Evolutionary conservation across 1,140 invertebrate genomes (phyloP), one percentile per base, ranked within the genome.

Genomic region (Brachionus sp.): DNA sequence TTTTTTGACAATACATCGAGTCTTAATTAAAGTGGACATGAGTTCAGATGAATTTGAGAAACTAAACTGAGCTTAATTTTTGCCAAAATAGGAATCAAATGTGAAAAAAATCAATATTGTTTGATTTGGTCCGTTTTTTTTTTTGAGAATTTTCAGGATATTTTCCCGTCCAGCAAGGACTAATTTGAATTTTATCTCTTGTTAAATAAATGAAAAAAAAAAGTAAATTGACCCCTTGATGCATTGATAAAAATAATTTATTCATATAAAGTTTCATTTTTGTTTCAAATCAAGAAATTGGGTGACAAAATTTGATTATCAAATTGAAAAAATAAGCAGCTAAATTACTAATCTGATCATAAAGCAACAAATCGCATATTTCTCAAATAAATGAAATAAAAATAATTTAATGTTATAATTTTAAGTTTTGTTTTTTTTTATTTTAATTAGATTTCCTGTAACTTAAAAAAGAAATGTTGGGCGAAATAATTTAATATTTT

Each of bases 281-380:
- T 42, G 12, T 6, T 85, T 25, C 84, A 88, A 87, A 85, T 85
- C 86, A 86, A 42, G 86, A 85, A 29, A 88, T 86, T 85, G 87
- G 87, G 77, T 87, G 87, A 35, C 88, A 89, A 77, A 85, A 88
- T 77, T 87, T 89, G 1, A 88, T 89, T 84, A 85, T 88, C 44
- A 88, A 88, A 19, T 88, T 88, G 12, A 88, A 87, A 70, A n/a
- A 88, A 87, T 5, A 88, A 89, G 84, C 88, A 89, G 66, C 88
- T 89, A 84, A 86, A 87, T 13, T 88, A 87, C 25, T 88, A 88
- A 88, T 89, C 88, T 84, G 88, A 88, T 3, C 87, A 87, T 84
- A 88, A 87, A 5, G 88, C 88, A 88, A 85, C 87, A 25, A 88
- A 89, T 29, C 29, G 29, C 29, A 29, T 29, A 2, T 29, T 29